These are phyloP conservation scores for Bhutanitis thaidina DNA, from an alignment of 2,888 invertebrate genomes.

Conservation along the genomic window DNA sequence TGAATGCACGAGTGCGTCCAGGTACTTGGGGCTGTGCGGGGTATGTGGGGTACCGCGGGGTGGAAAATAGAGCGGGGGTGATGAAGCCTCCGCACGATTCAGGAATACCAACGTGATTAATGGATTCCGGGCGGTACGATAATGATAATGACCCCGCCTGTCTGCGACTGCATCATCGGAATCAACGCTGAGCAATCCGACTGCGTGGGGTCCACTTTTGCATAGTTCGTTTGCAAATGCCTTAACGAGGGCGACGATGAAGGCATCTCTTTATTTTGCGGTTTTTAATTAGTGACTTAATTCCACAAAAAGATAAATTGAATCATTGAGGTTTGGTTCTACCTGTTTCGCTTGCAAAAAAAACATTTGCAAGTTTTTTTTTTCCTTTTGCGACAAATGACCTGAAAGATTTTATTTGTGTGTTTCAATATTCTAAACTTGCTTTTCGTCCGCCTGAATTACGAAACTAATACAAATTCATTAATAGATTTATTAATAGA, in stretches of 20 bases:
- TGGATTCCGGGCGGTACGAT: conserved; percentile 66
- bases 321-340: background rate
- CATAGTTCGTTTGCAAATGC: conserved; percentile 42
- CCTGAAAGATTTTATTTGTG: too few relatives aligned
- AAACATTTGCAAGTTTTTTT: too few relatives aligned
- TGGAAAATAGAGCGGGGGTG: conserved; percentile 28
- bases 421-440: too few relatives aligned
- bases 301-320: background rate
- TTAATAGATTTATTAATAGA: too few relatives aligned
- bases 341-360: background rate
- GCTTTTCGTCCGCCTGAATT: too few relatives aligned
- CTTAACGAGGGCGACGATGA: conserved; percentile 34
- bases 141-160: conserved; percentile 73
- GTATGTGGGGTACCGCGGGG: conserved; percentile 20
- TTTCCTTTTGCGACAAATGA: too few relatives aligned
- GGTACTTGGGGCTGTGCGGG: conserved; percentile 55
- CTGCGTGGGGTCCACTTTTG: conserved; percentile 48
- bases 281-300: conserved; percentile 26
- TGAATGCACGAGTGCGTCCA: conserved; percentile 76
- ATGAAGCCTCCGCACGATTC: conserved; percentile 45
- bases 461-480: too few relatives aligned
- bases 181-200: conserved; percentile 52
- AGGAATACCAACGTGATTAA: conserved; percentile 76
- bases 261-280: conserved; percentile 23
- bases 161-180: conserved; percentile 65